Percentiles rank a stretch among this genome's conserved stretches.
Evolutionary conservation across 1,140 invertebrate species (phyloP).

Genomic region (Bombus confusus): DNA sequence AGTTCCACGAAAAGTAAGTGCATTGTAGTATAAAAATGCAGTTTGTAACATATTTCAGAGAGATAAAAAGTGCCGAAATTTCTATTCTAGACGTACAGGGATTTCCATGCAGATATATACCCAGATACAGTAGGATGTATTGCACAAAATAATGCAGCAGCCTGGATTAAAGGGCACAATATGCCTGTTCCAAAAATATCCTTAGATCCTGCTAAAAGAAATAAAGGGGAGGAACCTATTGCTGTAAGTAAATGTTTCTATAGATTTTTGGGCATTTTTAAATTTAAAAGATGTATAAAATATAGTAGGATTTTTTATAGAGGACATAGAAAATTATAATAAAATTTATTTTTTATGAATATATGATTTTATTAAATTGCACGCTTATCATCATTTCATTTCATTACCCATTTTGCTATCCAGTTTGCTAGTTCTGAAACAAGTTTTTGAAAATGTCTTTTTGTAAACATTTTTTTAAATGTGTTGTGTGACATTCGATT

Average conservation of each 20-base stretch:
- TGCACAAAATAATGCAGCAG: conserved; percentile 88
- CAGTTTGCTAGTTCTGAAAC: background rate
- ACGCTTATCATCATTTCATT: conserved; percentile 57
- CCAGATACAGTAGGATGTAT: conserved; percentile 92
- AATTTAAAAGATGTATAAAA: background rate
- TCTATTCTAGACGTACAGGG: conserved; percentile 90
- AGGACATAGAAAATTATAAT: background rate
- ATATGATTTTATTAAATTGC: conserved; percentile 32
- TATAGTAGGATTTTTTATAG: background rate
- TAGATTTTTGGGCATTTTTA: background rate
- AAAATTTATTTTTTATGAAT: conserved; percentile 20
- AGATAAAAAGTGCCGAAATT: conserved; percentile 16
- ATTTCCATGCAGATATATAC: conserved; percentile 96
- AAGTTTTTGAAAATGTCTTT: conserved; percentile 17
- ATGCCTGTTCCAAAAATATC: conserved; percentile 89
- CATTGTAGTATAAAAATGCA: background rate
- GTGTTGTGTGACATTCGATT: conserved; percentile 24
- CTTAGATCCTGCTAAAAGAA: conserved; percentile 88
- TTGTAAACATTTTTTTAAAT: conserved; percentile 22
- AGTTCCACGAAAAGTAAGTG: conserved; percentile 92
- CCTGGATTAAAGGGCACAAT: conserved; percentile 91
- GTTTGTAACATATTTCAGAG: background rate
- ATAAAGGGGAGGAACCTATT: conserved; percentile 84
- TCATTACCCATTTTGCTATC: conserved; percentile 2
- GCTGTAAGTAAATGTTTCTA: conserved; percentile 81